Evolutionary conservation across 2,797 vertebrate species (phyloP).

Genomic region (Phoxinus dragarum): DNA sequence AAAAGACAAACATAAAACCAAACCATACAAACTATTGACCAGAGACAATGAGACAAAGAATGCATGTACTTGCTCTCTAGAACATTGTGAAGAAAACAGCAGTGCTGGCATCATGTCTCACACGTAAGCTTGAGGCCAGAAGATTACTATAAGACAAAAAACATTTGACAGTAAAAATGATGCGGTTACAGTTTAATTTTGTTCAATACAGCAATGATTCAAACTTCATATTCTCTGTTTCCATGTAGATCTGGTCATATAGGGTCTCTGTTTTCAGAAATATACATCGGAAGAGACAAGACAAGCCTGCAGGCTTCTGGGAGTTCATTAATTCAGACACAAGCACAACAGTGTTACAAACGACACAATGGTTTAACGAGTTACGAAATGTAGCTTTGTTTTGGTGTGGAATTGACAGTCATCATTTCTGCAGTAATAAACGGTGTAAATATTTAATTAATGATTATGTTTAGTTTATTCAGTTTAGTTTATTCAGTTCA

Average conservation of each 20-base stretch:
- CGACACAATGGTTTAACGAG: not conserved
- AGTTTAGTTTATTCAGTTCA: too few species aligned
- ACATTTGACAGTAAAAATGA: not conserved
- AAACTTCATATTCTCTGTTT: not conserved
- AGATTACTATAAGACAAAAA: constrained; percentile 5
- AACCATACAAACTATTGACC: constrained; percentile 55
- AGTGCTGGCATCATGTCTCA: constrained; percentile 23
- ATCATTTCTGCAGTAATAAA: not conserved
- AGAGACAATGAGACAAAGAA: constrained; percentile 66
- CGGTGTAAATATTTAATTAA: not conserved
- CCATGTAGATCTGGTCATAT: not conserved
- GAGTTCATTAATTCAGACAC: constrained; percentile 5
- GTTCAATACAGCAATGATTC: not conserved
- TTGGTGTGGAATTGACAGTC: not conserved
- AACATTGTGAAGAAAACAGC: constrained; percentile 57
- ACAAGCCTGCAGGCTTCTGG: not conserved
- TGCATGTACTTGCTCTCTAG: constrained; percentile 70
- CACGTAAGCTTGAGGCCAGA: not conserved
- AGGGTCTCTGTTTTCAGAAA: not conserved
- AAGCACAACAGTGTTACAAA: not conserved
- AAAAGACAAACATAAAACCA: constrained; percentile 54
- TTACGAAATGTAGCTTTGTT: not conserved
- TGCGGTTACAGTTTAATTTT: not conserved
- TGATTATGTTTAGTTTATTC: not conserved
- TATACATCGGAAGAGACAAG: not conserved